These are phyloP conservation scores for Tichodroma muraria DNA, from an alignment of 2,113 vertebrate genomes.

Conservation along the genomic window DNA sequence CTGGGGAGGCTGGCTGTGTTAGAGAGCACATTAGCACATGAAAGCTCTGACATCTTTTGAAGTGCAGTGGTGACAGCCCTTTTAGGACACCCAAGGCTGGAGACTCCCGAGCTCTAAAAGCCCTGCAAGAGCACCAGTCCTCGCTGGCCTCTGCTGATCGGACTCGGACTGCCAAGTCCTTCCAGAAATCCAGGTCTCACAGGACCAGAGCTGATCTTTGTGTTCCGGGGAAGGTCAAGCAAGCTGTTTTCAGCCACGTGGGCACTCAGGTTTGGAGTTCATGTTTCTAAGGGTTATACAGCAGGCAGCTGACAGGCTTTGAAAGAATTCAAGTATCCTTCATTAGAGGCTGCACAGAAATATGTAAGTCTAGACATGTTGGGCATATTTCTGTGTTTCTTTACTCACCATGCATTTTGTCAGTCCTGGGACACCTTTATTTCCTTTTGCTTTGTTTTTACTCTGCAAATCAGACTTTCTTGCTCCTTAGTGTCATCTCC, in stretches of 20 bases:
- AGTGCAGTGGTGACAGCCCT: not conserved
- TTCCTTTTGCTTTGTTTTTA: not conserved
- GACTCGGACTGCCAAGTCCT: not conserved
- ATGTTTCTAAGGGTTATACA: not conserved
- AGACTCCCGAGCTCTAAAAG: not conserved
- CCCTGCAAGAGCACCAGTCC: not conserved
- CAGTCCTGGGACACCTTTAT: not conserved
- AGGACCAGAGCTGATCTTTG: not conserved
- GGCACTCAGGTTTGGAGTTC: not conserved
- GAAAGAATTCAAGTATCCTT: not conserved
- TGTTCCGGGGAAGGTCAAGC: not conserved
- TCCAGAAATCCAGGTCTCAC: not conserved
- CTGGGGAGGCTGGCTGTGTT: not conserved
- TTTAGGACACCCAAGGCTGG: not conserved
- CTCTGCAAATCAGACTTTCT: not conserved
- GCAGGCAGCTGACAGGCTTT: not conserved
- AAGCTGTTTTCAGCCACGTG: not conserved
- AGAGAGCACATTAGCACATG: not conserved
- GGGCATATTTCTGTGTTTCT: not conserved
- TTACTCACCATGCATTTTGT: not conserved
- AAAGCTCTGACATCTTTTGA: not conserved
- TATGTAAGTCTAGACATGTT: fast-evolving
- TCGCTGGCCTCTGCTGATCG: not conserved
- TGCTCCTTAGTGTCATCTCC: not conserved
- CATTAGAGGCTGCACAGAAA: not conserved